A percentile compares a stretch with the other conserved stretches of the same genome.
phyloP scores from a whole-genome alignment of 2,797 vertebrate species.

The Streptopelia turtur region DNA sequence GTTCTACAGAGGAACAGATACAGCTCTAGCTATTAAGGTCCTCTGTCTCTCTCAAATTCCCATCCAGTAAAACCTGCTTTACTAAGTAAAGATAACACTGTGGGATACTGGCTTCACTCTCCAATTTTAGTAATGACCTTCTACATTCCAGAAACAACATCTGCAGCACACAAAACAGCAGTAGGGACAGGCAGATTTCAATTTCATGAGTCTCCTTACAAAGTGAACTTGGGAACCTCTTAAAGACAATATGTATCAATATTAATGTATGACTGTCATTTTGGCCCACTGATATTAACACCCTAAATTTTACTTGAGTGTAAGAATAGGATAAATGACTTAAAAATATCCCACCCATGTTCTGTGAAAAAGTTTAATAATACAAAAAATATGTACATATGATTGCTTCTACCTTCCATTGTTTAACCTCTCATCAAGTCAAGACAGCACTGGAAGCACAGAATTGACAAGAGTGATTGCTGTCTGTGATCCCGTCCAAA shows the following conservation, averaged over 20 bases:
- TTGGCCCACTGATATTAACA: accelerated
- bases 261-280: not conserved
- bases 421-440: not conserved
- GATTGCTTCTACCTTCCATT: not conserved
- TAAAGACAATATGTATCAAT: not conserved
- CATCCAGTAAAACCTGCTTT: not conserved
- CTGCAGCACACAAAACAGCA: not conserved
- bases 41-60: not conserved
- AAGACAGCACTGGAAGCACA: not conserved
- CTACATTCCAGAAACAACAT: not conserved
- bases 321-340: not conserved
- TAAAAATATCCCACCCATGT: not conserved
- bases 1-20: not conserved
- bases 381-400: not conserved
- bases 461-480: not conserved
- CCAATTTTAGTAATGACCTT: not conserved
- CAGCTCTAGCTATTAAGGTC: not conserved
- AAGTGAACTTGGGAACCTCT: not conserved
- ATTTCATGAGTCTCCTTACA: not conserved
- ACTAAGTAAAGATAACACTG: not conserved
- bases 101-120: not conserved
- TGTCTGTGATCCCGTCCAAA: not conserved
- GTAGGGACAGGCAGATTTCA: not conserved
- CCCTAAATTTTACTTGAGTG: not conserved
- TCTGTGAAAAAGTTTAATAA: not conserved